Evolutionary conservation across 2,797 vertebrate genomes (phyloP), one percentile per base, ranked within the genome.

Genomic region (Eurystomus glaucurus): DNA sequence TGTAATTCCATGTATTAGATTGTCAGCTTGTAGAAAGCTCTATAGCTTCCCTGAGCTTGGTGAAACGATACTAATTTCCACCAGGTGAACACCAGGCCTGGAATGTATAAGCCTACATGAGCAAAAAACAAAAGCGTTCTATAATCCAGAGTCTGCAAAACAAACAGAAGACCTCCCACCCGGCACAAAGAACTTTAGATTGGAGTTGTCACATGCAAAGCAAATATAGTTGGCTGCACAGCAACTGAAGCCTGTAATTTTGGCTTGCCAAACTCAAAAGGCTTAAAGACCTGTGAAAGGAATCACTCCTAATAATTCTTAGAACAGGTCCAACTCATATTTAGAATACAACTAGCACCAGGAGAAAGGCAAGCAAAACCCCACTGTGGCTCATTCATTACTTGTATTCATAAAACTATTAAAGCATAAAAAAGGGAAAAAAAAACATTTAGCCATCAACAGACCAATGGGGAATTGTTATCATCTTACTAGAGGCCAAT

Each of bases 201-300:
- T 89, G 87, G 86, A 83, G 83, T 92, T 91, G 80, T 37, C 62
- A 45, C 78, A 89, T 75, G 48, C 64, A 77, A 78, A 94, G 64
- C 45, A 75, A 89, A 68, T 60, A 70, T 7, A 70, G 71, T 9
- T 97, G 86, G 71, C 89, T 88, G 86, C 78, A 62, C 55, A 85
- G 75, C 52, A 77, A 43, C 28, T 39, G 71, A 55, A 85, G 81
- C 51, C 71, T 88, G 39, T 48, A 29, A 64, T 80, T 91, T 60
- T 95, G 71, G 77, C 75, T 94, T 93, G 89, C 89, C 64, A 83
- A 82, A 91, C 43, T 79, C 8, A 2, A 57, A 80, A 80, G 51
- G 75, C 48, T 93, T 97, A 91, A 79, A 96, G 78, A 77, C 57
- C 45, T 85, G 60, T 64, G 85, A 96, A 94, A 95, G 33, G 60